phyloP scores from a whole-genome alignment of 2,797 vertebrate species.

The Myripristis jacobus region DNA sequence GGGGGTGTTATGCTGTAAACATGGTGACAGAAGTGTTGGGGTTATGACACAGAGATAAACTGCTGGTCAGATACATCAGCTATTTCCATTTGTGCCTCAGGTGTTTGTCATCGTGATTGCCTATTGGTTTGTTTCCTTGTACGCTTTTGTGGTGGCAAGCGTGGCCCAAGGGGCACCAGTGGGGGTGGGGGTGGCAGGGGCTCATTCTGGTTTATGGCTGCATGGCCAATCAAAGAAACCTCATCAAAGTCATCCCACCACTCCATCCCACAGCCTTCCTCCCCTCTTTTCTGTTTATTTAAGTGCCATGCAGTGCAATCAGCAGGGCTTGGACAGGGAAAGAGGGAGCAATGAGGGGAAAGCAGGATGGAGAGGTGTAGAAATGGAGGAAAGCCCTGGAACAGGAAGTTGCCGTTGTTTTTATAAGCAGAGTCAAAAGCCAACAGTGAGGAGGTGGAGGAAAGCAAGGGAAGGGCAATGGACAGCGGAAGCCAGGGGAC shows the following conservation, averaged over 20 bases:
- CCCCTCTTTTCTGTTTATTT: slow-evolving; percentile 63
- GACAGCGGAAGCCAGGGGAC: slow-evolving; percentile 49
- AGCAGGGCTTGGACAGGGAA: slow-evolving; percentile 35
- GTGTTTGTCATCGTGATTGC: slow-evolving; percentile 30
- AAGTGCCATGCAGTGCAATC: slow-evolving; percentile 56
- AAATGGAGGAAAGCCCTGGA: slow-evolving; percentile 36
- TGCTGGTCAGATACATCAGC: slow-evolving; percentile 29
- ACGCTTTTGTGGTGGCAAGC: slow-evolving; percentile 38
- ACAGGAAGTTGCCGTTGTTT: slow-evolving; percentile 43
- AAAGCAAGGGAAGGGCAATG: slow-evolving; percentile 12
- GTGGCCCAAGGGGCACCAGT: slow-evolving; percentile 30
- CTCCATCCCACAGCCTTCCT: slow-evolving; percentile 60
- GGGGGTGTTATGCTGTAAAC: slow-evolving; percentile 5
- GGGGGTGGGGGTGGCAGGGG: slow-evolving; percentile 38
- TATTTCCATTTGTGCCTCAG: slow-evolving; percentile 36
- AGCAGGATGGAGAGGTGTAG: slow-evolving; percentile 44
- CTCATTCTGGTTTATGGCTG: slow-evolving; percentile 68
- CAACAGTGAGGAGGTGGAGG: slow-evolving; percentile 39
- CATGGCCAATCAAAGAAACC: slow-evolving; percentile 76
- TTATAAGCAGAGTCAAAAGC: slow-evolving; percentile 37
- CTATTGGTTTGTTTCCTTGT: slow-evolving; percentile 40
- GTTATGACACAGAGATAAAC: slow-evolving; percentile 32
- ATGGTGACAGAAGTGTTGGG: slow-evolving; percentile 44
- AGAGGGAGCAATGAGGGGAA: slow-evolving; percentile 40
- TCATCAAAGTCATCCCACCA: slow-evolving; percentile 75